A percentile compares a stretch with the other conserved stretches of the same genome.
Conservation (phyloP, 2,888 invertebrate species). For the Gibbula magus region DNA sequence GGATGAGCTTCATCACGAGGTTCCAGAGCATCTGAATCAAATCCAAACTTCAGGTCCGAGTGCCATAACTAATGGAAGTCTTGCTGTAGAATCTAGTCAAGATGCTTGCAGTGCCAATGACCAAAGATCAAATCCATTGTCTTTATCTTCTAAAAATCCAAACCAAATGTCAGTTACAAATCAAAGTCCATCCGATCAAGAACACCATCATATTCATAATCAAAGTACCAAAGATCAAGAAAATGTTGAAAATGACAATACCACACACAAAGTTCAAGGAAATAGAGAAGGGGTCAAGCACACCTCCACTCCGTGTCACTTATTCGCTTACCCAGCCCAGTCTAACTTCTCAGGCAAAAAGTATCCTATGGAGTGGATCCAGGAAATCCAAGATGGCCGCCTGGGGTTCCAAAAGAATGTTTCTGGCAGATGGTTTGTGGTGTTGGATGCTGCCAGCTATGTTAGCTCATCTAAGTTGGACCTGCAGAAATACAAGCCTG, state of each 20-base stretch:
- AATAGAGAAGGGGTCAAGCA: conserved; percentile 23
- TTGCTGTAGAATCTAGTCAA: no score
- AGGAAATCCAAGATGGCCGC: conserved; percentile 80
- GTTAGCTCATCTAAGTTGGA: conserved; percentile 87
- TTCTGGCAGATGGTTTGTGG: conserved; percentile 76
- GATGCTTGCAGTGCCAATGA: no score
- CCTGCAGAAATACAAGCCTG: conserved; percentile 84
- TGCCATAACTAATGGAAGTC: no score
- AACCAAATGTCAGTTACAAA: no score
- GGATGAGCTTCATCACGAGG: conserved; percentile 41
- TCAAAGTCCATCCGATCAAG: no score
- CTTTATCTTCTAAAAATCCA: no score
- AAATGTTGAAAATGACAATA: no score
- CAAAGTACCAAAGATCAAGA: no score
- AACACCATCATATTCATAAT: no score
- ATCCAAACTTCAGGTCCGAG: neutral
- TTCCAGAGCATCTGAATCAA: neutral
- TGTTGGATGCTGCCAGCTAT: conserved; percentile 91
- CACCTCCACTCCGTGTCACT: conserved; percentile 45
- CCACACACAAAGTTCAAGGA: neutral
- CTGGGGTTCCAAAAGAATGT: conserved; percentile 51
- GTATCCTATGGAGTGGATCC: conserved; percentile 86
- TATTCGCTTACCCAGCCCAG: conserved; percentile 92
- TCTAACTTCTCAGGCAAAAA: conserved; percentile 96
- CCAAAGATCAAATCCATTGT: no score